A percentile compares a stretch with the other conserved stretches of the same genome.
Evolutionary conservation across 2,797 vertebrate genomes (phyloP).

Genomic region (Kryptolebias ocellatus): DNA sequence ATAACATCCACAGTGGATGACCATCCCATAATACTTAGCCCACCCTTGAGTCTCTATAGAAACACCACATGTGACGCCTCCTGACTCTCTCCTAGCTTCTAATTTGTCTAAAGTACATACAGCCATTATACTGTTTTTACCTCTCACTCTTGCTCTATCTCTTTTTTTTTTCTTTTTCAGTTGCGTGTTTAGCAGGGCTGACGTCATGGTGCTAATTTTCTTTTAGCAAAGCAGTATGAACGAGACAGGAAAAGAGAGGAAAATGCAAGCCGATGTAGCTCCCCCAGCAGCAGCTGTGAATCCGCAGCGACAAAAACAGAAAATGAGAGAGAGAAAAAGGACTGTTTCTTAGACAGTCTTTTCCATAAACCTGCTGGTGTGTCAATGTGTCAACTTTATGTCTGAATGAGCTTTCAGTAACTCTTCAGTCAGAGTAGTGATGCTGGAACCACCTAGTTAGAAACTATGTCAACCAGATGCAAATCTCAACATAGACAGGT

Average conservation of each 20-base stretch:
- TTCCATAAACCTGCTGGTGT: background rate
- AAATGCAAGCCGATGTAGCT: slow-evolving; percentile 38
- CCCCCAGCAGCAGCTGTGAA: slow-evolving; percentile 48
- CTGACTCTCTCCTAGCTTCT: slow-evolving; percentile 62
- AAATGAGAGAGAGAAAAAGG: background rate
- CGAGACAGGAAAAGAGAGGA: slow-evolving; percentile 24
- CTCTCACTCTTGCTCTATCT: slow-evolving; percentile 43
- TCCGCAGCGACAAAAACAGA: slow-evolving; percentile 23
- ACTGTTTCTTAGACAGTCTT: background rate
- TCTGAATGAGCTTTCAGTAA: background rate
- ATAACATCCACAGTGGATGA: slow-evolving; percentile 45
- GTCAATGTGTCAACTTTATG: too few species aligned
- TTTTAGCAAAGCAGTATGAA: slow-evolving; percentile 49
- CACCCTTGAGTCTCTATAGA: slow-evolving; percentile 57
- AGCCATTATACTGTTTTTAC: slow-evolving; percentile 73
- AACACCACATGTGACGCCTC: slow-evolving; percentile 59
- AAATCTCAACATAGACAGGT: too few species aligned
- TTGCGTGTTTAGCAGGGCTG: slow-evolving; percentile 66
- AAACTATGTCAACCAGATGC: background rate
- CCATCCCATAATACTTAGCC: slow-evolving; percentile 63
- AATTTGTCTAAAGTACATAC: slow-evolving; percentile 74
- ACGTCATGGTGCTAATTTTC: slow-evolving; percentile 69
- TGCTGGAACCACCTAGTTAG: too few species aligned
- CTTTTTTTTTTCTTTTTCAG: slow-evolving; percentile 44
- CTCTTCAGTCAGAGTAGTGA: background rate